Evolutionary conservation across 2,888 invertebrate species (phyloP), one percentile per base, ranked within the genome.

Genomic region (Parnassius glacialis): DNA sequence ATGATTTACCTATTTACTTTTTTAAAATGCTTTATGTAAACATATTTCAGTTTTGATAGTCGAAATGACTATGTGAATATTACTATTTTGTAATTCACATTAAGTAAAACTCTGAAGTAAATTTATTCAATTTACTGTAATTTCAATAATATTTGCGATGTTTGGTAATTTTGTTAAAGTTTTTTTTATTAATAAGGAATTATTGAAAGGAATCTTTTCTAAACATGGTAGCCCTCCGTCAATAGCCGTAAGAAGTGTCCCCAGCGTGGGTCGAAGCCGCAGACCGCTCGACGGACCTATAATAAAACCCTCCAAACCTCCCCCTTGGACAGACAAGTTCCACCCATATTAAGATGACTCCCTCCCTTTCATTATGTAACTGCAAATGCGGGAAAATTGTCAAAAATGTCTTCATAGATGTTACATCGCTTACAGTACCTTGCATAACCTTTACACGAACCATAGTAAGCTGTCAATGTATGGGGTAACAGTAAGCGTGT

Each of bases 301-400:
- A 85, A 85, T 87, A 85, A 84, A 87, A 84, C 84, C 86, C 82
- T 78, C 83, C 78, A 74, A 68, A 66, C 69, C 59, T 65, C 72
- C 75, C 70, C 69, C 64, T n/a, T 51, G 68, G 67, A 62, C 63
- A 65, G 66, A 59, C 66, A 60, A 63, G 63, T 58, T 73, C 75
- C 82, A 76, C 87, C 80, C 87, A 78, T 85, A 85, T 85, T 85
- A 88, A 89, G 89, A 89, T 79, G 85, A 83, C 81, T 76, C 71
- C 75, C 70, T 70, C 57, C 59, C 59, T 59, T 59, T 42, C 56
- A 59, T 52, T 64, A 63, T 56, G 56, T 59, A 45, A 56, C 59
- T 63, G 50, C 50, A 55, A 48, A 48, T 52, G 51, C 52, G 54
- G 44, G 42, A 20, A 47, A 51, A 55, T 52, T 48, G 52, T 45